phyloP scores from a whole-genome alignment of 2,797 vertebrate species.

The Acanthis flammea region DNA sequence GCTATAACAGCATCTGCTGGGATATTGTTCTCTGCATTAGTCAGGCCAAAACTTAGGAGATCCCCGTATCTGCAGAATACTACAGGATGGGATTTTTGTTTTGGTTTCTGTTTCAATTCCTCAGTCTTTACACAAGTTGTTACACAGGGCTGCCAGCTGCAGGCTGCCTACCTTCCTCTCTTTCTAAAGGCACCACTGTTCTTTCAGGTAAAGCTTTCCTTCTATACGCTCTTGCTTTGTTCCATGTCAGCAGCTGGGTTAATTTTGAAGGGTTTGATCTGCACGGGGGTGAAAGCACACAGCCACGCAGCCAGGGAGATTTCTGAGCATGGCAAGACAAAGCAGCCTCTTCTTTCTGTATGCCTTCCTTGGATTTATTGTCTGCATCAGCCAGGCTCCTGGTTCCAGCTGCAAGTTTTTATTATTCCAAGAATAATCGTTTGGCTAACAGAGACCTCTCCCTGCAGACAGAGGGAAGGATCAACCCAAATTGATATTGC shows the following conservation, averaged over 20 bases:
- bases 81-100: not conserved
- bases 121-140: not conserved
- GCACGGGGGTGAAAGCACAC: not conserved
- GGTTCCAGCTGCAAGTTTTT: constrained; percentile 51
- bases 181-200: not conserved
- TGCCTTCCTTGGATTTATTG: constrained; percentile 9
- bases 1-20: not conserved
- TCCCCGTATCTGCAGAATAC: not conserved
- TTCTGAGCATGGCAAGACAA: not conserved
- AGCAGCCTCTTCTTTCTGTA: not conserved
- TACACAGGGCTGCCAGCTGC: not conserved
- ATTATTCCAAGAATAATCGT: constrained; percentile 30
- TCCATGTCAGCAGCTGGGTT: not conserved
- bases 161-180: not conserved
- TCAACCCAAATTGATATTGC: not conserved
- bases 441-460: constrained; percentile 37
- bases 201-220: not conserved
- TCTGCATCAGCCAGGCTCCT: not conserved
- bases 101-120: not conserved
- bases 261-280: not conserved
- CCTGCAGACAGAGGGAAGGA: constrained; percentile 1
- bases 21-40: not conserved
- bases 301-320: not conserved
- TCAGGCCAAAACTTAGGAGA: not conserved
- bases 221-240: not conserved